Percentiles rank a stretch among this genome's conserved stretches.
phyloP scores from a whole-genome alignment of 2,888 invertebrate genomes.

The Xanthia togata region DNA sequence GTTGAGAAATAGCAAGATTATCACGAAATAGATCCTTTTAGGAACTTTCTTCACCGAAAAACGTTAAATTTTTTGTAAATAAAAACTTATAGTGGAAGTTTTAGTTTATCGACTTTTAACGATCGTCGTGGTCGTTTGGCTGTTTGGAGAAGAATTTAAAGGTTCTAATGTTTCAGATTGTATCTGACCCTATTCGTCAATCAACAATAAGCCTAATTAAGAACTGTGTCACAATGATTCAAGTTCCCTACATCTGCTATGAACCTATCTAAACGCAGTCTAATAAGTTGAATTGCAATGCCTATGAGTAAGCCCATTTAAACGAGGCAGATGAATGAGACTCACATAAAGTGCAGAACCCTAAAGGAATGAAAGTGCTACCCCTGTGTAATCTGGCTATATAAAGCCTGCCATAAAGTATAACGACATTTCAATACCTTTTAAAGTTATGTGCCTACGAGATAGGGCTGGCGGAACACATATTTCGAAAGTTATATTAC shows the following conservation, averaged over 20 bases:
- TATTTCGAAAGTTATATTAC: conserved; percentile 26
- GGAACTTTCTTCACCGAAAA: conserved; percentile 54
- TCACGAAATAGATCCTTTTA: conserved; percentile 64
- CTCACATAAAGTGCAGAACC: conserved; percentile 39
- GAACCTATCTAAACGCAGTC: conserved; percentile 39
- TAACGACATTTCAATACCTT: conserved; percentile 66
- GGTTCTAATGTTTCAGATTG: not conserved
- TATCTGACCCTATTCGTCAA: conserved; percentile 28
- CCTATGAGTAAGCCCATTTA: conserved; percentile 52
- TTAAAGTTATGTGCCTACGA: conserved; percentile 65
- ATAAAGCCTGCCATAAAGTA: conserved; percentile 65
- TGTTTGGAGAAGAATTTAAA: conserved; percentile 2
- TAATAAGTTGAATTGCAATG: conserved; percentile 52
- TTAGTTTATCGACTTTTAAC: conserved; percentile 38
- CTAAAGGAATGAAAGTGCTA: conserved; percentile 46
- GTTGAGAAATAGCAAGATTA: conserved; percentile 72
- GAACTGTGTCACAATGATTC: conserved; percentile 61
- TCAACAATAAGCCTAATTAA: conserved; percentile 38
- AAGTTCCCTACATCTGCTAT: conserved; percentile 47
- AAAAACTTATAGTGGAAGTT: conserved; percentile 56
- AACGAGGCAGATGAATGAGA: conserved; percentile 40
- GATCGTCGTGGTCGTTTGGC: conserved; percentile 6
- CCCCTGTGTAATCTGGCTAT: conserved; percentile 58
- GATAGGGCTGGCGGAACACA: conserved; percentile 53
- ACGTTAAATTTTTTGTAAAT: conserved; percentile 53